phyloP scores from a whole-genome alignment of 1,140 invertebrate species.

The Chrysomallon squamiferum region DNA sequence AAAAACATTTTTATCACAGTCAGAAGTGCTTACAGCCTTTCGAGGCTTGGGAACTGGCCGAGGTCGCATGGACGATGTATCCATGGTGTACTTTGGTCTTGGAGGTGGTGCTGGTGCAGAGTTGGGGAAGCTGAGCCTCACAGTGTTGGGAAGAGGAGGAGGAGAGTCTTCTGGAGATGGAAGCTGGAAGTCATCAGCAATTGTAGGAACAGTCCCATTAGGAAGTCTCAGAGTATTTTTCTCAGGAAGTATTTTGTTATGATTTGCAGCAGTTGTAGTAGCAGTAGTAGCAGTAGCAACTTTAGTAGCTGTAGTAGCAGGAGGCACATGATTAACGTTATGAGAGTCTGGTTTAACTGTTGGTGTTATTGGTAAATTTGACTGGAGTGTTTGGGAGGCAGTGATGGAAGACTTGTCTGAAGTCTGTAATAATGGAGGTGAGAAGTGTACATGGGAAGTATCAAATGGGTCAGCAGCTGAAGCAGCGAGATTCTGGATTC shows the following conservation, averaged over 20 bases:
- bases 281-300: background rate
- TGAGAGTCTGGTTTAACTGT: too few relatives aligned
- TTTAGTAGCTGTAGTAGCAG: background rate
- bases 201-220: background rate
- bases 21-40: conserved; percentile 7
- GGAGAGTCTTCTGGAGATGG: conserved; percentile 50
- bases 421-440: conserved; percentile 4
- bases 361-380: background rate
- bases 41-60: conserved; percentile 17
- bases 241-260: conserved; percentile 10
- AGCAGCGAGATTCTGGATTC: background rate
- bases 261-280: conserved; percentile 1
- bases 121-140: background rate
- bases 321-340: background rate
- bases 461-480: conserved; percentile 38
- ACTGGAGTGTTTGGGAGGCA: conserved; percentile 9
- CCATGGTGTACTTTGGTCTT: conserved; percentile 13
- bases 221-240: background rate
- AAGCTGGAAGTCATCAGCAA: conserved; percentile 30
- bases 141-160: conserved; percentile 17
- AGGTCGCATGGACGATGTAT: conserved; percentile 8
- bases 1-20: background rate
- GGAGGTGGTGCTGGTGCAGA: conserved; percentile 9
- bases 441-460: conserved; percentile 26
- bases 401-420: background rate